Base-by-base conservation (phyloP, 2,113 vertebrate species). In the Syngnathoides biaculeatus region DNA sequence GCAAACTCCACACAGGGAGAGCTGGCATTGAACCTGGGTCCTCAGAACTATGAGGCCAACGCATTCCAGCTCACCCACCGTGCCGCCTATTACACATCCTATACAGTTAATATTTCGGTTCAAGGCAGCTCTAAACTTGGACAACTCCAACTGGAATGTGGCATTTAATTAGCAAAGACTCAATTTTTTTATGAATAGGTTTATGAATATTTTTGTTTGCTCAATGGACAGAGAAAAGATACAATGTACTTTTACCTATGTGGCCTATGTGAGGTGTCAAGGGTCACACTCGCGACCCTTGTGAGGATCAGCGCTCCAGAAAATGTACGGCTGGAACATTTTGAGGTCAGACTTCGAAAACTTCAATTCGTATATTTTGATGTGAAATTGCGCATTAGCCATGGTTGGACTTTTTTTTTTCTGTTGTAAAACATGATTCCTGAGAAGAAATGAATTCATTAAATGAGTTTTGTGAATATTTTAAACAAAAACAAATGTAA, bases 91-190 rank as follows among this genome's bases (percentile, higher is more conserved):
- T 24, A 35, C 24, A 15, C 10, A 30, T 52, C 22, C 3, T n/a
- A 52, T 22, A 22, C 9, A 22, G 10, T 22, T 52, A n/a, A 22
- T 8, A 10, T 10, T 52, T 52, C 20, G 11, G 20, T 8, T 22
- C 20, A 2, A 52, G 48, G 9, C 48, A 52, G 48, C n/a, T 8
- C 22, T n/a, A 35, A 24, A 48, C 26, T 48, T 26, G 35, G 26
- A 35, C 24, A 48, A 12, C 70, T 80, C 78, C 68, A 67, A 68
- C 27, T 67, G 72, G 77, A 17, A 19, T 19, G 17, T 17, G 6
- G 45, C 17, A 47, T 47, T 47, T 47, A 8, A 47, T 8, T 4
- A 47, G 45, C 5, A 0, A 19, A 47, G 45, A 19, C 17, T 6
- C 45, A 1, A 47, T 35, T 35, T 35, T 35, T 35, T 35, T 35